These are phyloP conservation scores for Ridgeia piscesae DNA, from an alignment of 1,140 invertebrate species.

Conservation along the genomic window DNA sequence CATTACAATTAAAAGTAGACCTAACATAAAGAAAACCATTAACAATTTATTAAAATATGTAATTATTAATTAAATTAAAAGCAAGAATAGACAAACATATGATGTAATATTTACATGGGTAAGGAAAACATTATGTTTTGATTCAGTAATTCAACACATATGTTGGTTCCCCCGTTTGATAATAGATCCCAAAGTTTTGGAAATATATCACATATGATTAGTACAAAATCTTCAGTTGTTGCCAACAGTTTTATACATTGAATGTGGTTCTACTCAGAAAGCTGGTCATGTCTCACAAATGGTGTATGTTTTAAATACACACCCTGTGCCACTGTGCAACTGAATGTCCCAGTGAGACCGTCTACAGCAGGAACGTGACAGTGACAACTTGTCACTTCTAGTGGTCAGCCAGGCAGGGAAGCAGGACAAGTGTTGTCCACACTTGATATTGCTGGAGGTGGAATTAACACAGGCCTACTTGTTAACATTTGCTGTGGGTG, in stretches of 20 bases:
- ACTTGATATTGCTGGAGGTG: not conserved
- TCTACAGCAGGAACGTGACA: not conserved
- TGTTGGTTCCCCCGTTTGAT: not conserved
- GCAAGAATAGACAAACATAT: not conserved
- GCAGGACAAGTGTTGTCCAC: not conserved
- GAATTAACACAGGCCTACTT: not conserved
- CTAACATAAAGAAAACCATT: not conserved
- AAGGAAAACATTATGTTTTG: not conserved
- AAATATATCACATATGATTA: not conserved
- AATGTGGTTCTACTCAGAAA: no score
- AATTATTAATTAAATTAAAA: not conserved
- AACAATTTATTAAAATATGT: not conserved
- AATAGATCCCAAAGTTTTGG: not conserved
- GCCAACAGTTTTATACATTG: no score
- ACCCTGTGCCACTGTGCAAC: not conserved
- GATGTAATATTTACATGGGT: not conserved
- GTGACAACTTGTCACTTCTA: not conserved
- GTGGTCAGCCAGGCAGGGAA: not conserved
- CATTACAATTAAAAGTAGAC: not conserved
- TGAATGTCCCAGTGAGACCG: not conserved
- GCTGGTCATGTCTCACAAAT: no score
- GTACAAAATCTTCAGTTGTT: no score
- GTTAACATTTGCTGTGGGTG: not conserved
- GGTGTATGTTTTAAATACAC: no score
- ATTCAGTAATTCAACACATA: not conserved